Conservation (phyloP, 2,113 vertebrate species). For the Alexandromys fortis region DNA sequence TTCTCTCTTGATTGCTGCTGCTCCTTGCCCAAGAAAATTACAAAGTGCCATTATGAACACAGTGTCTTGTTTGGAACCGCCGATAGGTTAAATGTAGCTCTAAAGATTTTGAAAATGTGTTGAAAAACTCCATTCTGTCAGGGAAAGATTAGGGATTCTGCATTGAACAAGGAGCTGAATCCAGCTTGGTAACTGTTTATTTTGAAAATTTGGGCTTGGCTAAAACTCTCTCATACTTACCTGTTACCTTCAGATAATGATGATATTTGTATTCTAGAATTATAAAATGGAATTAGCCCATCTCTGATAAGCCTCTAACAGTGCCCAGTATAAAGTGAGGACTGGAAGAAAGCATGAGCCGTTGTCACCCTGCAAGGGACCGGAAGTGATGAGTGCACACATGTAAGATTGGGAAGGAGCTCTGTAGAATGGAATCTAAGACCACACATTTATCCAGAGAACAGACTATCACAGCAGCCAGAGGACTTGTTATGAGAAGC, state of each 20-base stretch:
- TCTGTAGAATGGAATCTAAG: not conserved
- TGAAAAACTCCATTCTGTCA: not conserved
- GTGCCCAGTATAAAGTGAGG: not conserved
- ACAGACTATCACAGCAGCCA: not conserved
- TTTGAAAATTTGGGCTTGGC: not conserved
- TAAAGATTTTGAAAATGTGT: conserved; percentile 31
- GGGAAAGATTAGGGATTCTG: not conserved
- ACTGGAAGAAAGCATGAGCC: not conserved
- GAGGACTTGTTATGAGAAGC: not conserved
- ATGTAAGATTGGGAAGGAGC: not conserved
- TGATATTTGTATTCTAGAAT: not conserved
- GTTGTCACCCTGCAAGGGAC: not conserved
- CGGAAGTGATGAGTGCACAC: not conserved
- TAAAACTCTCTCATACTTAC: not conserved
- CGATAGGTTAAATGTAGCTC: not conserved
- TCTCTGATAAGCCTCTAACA: not conserved
- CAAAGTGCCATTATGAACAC: not conserved
- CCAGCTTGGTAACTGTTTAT: not conserved
- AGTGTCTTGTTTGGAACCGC: conserved; percentile 8
- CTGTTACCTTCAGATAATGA: conserved; percentile 12
- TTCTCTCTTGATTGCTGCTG: not conserved
- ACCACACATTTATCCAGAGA: not conserved
- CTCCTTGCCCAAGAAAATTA: conserved; percentile 26
- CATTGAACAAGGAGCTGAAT: not conserved
- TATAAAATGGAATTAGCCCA: not conserved